phyloP scores from a whole-genome alignment of 1,140 invertebrate species.

The Cheumatopsyche charites region DNA sequence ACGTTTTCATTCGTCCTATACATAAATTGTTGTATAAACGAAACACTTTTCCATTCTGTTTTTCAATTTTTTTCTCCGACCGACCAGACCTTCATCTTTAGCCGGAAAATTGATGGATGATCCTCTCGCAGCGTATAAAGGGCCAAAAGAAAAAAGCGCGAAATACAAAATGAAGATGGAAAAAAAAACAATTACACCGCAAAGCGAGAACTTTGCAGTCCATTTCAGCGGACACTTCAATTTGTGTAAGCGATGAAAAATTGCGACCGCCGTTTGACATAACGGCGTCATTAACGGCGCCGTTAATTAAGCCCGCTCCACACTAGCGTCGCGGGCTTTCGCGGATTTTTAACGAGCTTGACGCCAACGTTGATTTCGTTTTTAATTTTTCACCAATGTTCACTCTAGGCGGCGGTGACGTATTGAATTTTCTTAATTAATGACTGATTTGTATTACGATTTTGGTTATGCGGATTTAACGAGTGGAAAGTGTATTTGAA shows the following conservation, averaged over 20 bases:
- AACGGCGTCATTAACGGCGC: conserved; percentile 44
- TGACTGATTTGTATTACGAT: no score
- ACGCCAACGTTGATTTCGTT: no score
- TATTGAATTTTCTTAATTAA: no score
- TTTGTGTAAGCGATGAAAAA: conserved; percentile 46
- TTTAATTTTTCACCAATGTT: no score
- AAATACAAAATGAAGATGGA: conserved; percentile 24
- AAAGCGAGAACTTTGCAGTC: conserved; percentile 41
- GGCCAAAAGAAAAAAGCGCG: background rate
- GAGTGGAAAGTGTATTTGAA: no score
- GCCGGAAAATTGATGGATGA: no score
- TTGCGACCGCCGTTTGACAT: conserved; percentile 45
- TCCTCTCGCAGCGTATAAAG: no score
- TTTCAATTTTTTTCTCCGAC: background rate
- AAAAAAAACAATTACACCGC: conserved; percentile 46
- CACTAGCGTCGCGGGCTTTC: conserved; percentile 10
- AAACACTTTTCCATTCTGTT: background rate
- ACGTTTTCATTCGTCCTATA: background rate
- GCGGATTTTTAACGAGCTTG: background rate
- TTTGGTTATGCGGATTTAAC: no score
- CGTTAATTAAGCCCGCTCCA: conserved; percentile 19
- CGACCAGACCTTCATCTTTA: background rate
- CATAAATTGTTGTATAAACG: background rate
- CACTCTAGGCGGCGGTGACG: no score
- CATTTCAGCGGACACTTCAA: conserved; percentile 38